A percentile compares a stretch with the other conserved stretches of the same genome.
phyloP scores from a whole-genome alignment of 2,888 invertebrate species.

The Caenorhabditis afra region DNA sequence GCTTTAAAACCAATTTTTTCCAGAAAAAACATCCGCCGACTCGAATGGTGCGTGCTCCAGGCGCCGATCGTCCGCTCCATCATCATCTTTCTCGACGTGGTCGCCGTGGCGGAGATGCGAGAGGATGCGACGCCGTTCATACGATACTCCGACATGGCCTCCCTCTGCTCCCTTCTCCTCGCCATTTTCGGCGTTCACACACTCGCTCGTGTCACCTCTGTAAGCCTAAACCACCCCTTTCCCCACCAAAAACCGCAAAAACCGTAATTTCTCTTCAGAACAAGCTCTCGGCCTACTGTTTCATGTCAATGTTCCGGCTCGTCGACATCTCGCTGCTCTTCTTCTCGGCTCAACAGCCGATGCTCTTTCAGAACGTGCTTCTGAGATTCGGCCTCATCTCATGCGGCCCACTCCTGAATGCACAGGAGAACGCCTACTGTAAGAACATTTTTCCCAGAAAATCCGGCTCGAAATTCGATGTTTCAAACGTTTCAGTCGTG shows the following conservation, averaged over 20 bases:
- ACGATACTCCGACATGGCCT: conserved; percentile 76
- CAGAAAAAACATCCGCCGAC: conserved; percentile 74
- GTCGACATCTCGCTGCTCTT: conserved; percentile 78
- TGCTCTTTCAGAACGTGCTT: conserved; percentile 78
- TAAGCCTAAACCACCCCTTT: conserved; percentile 26
- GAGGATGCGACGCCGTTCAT: conserved; percentile 68
- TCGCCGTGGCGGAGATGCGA: conserved; percentile 71
- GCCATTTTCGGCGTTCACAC: conserved; percentile 79
- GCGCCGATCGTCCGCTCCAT: conserved; percentile 79
- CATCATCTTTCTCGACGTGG: conserved; percentile 74
- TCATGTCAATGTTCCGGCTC: conserved; percentile 79
- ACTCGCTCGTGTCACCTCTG: conserved; percentile 75
- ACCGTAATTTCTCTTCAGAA: conserved; percentile 64
- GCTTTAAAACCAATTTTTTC: conserved; percentile 28
- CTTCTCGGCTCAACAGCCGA: conserved; percentile 79
- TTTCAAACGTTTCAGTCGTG: conserved; percentile 72
- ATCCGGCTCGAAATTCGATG: neutral
- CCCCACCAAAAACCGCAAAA: neutral
- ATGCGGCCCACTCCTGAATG: conserved; percentile 76
- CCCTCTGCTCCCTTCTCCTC: conserved; percentile 75
- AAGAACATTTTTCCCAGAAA: conserved; percentile 38
- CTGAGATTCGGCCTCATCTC: conserved; percentile 74
- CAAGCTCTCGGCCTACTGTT: conserved; percentile 76
- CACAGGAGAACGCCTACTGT: conserved; percentile 78
- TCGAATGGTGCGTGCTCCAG: conserved; percentile 79